A percentile compares a stretch with the other conserved stretches of the same genome.
phyloP scores from a whole-genome alignment of 2,888 invertebrate genomes.

The Syrista parreyssii region DNA sequence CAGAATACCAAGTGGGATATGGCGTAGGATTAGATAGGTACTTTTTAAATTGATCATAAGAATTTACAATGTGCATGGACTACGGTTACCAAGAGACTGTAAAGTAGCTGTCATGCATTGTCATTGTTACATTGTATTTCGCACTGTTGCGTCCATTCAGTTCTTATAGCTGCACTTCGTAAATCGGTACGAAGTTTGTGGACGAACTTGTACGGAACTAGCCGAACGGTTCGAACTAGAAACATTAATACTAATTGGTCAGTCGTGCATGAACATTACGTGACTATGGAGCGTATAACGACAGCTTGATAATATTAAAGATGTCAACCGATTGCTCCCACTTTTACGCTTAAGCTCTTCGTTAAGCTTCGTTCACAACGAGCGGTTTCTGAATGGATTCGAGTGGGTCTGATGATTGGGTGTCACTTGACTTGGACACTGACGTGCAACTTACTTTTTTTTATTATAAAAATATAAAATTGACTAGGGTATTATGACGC shows the following conservation, averaged over 20 bases:
- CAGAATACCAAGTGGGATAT: background rate
- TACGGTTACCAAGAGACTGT: background rate
- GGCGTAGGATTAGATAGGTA: background rate
- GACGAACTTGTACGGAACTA: background rate
- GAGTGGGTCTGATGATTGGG: background rate
- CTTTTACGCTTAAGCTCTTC: background rate
- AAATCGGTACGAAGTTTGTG: background rate
- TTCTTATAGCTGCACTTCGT: background rate
- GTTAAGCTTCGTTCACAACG: background rate
- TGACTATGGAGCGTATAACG: background rate
- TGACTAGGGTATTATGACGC: background rate
- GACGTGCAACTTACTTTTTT: background rate
- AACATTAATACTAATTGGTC: background rate
- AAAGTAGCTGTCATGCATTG: background rate
- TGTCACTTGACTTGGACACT: background rate
- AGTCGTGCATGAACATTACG: background rate
- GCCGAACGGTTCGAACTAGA: background rate
- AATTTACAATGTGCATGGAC: background rate
- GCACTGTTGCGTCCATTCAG: background rate
- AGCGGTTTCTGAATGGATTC: background rate
- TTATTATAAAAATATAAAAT: background rate
- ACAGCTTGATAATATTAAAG: background rate
- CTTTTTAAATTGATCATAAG: background rate
- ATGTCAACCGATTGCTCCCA: background rate
- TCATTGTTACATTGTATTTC: background rate